Base-by-base conservation (phyloP, 2,888 invertebrate genomes). In the Hybos culiciformis region DNA sequence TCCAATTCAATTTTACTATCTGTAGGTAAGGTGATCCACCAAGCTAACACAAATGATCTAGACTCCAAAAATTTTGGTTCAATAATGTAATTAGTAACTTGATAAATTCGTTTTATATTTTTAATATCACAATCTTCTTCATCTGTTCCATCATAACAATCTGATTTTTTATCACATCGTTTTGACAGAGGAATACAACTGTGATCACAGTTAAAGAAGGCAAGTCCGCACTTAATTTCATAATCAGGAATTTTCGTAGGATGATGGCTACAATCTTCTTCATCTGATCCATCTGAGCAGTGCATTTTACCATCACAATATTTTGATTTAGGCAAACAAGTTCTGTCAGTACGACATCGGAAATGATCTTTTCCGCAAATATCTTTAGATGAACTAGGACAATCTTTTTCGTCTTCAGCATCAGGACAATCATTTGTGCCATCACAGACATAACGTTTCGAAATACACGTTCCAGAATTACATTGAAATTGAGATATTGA, bases 101-200 rank as follows among this genome's bases (percentile, higher is more conserved):
- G 70, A 49, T 68, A 69, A 5, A 67, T 65, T 50, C 69, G 58
- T 36, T 48, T 46, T 11, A 41, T 12, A 2, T 65, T 56, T 19
- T 51, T 52, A 24, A 63, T 69, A 21, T 71, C 68, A 50, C 83
- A 83, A 59, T 81, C 73, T 3, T 57, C 57, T 60, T 90, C 88
- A 56, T 90, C 88, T 36, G 72, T 74, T 9, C 75, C 78, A 56
- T 87, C 86, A 47, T 72, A 70, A 56, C 88, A 88, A 54, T 87
- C 79, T 29, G 69, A 66, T 9, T 70, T 70, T 0, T 75, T 75
- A 58, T 88, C 77, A 59, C 87, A 88, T 24, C 74, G 66, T 39
- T 71, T 66, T 0, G 68, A 66, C 15, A 74, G 56, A 1, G 78
- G 73, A 19, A 79, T 59, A 57, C 86, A 86, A 9, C 62, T 68